phyloP scores from a whole-genome alignment of 1,140 invertebrate genomes.

The Neodiprion virginianus region DNA sequence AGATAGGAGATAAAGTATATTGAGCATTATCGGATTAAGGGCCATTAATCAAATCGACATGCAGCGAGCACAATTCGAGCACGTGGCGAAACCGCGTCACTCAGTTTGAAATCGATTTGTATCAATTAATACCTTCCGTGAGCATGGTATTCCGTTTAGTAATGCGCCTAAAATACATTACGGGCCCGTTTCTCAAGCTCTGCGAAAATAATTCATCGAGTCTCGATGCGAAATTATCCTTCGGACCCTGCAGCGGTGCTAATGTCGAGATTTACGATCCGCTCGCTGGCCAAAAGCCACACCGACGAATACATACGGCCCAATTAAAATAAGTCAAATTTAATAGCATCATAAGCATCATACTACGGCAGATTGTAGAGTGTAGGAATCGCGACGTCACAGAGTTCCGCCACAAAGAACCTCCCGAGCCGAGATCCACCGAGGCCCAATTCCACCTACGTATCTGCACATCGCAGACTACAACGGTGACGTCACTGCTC shows the following conservation, averaged over 20 bases:
- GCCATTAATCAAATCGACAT: not conserved
- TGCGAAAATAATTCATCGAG: not conserved
- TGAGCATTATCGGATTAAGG: not conserved
- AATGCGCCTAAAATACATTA: not conserved
- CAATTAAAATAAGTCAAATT: slow-evolving; percentile 14
- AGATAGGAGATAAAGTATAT: not conserved
- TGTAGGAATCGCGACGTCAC: too few relatives aligned
- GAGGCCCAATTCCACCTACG: slow-evolving; percentile 32
- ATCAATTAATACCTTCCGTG: not conserved
- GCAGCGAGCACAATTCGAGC: not conserved
- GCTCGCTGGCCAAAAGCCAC: not conserved
- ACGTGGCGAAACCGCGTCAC: not conserved
- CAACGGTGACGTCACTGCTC: slow-evolving; percentile 37
- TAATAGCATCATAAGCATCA: not conserved
- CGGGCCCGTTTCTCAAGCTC: too few relatives aligned
- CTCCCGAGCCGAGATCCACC: too few relatives aligned
- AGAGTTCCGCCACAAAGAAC: too few relatives aligned
- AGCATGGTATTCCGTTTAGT: too few relatives aligned
- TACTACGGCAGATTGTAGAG: too few relatives aligned
- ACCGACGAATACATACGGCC: not conserved
- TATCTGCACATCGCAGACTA: slow-evolving; percentile 26
- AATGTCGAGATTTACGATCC: not conserved
- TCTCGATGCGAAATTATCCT: not conserved
- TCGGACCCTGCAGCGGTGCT: not conserved
- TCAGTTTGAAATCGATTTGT: not conserved